phyloP scores from a whole-genome alignment of 2,113 vertebrate species.

The Prochilodus magdalenae region DNA sequence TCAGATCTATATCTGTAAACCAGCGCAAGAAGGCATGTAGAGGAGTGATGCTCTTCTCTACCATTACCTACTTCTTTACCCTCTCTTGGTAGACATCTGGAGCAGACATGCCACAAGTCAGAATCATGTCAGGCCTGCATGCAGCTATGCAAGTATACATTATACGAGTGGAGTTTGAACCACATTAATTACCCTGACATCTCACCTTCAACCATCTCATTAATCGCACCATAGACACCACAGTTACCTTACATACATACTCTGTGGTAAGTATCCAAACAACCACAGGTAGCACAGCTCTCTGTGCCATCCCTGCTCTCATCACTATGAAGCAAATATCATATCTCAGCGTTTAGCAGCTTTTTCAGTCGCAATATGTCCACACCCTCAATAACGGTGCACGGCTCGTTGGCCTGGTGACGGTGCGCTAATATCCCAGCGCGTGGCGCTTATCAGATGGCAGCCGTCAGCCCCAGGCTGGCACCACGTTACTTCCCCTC shows the following conservation, averaged over 20 bases:
- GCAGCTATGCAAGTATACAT: too few species aligned
- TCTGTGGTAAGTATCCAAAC: neutral
- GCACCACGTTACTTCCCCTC: conserved; percentile 92
- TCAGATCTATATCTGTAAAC: too few species aligned
- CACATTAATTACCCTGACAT: neutral
- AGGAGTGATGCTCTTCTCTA: too few species aligned
- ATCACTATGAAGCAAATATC: conserved; percentile 48
- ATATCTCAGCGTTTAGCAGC: conserved; percentile 44
- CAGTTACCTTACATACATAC: neutral
- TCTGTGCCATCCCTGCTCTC: neutral
- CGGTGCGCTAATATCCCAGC: conserved; percentile 90
- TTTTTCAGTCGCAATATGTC: conserved; percentile 51
- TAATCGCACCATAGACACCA: neutral
- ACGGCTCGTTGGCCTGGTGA: conserved; percentile 77
- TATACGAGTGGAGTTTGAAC: neutral
- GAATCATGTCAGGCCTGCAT: too few species aligned
- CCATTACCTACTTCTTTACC: too few species aligned
- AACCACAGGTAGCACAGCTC: conserved; percentile 14
- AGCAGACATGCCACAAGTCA: too few species aligned
- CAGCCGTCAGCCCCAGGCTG: conserved; percentile 89
- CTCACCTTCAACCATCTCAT: neutral
- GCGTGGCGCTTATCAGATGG: conserved; percentile 88
- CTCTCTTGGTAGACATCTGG: too few species aligned
- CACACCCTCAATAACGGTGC: conserved; percentile 54
- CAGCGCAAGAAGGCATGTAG: too few species aligned